Percentiles rank a stretch among this genome's conserved stretches.
Conservation (phyloP, 2,888 invertebrate genomes). For the Anthoptus insignis region DNA sequence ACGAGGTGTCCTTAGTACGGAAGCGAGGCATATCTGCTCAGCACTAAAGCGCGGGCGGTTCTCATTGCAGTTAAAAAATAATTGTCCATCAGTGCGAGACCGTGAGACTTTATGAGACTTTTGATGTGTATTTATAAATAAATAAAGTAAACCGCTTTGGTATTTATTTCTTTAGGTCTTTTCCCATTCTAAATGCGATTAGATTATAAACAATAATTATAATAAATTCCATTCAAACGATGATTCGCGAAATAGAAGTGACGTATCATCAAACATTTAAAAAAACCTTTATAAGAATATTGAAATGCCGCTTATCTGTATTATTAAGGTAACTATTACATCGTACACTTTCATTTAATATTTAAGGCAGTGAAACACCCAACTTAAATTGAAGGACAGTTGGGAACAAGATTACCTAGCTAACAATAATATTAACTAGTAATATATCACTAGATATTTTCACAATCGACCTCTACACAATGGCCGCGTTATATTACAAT, state of each 20-base stretch:
- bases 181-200: neutral
- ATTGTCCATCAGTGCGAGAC: too few species aligned
- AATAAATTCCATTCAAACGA: conserved; percentile 24
- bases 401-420: conserved; percentile 86
- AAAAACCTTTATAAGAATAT: conserved; percentile 58
- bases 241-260: conserved; percentile 43
- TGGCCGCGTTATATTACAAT: conserved; percentile 84
- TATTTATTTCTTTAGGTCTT: neutral
- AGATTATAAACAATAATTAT: conserved; percentile 12
- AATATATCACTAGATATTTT: conserved; percentile 84
- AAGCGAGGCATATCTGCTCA: too few species aligned
- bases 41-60: too few species aligned
- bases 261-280: conserved; percentile 61
- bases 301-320: conserved; percentile 80
- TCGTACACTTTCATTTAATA: conserved; percentile 74
- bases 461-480: conserved; percentile 82
- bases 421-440: conserved; percentile 82
- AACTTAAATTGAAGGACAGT: conserved; percentile 85
- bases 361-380: conserved; percentile 87
- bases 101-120: too few species aligned
- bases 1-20: too few species aligned
- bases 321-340: conserved; percentile 81
- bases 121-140: too few species aligned
- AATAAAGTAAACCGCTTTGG: too few species aligned
- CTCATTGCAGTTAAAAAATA: too few species aligned